These are phyloP conservation scores for Centroberyx gerrardi DNA, from an alignment of 2,797 vertebrate genomes.

Conservation along the genomic window DNA sequence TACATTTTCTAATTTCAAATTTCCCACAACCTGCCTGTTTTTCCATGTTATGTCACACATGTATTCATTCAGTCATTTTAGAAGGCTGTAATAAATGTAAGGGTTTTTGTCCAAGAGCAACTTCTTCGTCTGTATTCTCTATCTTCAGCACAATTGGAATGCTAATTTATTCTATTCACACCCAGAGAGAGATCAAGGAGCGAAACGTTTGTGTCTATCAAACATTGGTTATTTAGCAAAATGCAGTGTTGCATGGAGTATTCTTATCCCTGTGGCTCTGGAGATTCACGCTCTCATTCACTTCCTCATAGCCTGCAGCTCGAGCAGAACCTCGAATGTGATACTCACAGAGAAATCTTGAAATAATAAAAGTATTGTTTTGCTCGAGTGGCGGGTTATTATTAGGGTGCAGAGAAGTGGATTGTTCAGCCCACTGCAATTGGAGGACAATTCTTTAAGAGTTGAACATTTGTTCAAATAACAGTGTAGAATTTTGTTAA, in stretches of 20 bases:
- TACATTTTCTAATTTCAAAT: too few species aligned
- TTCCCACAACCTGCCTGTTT: slow-evolving; percentile 14
- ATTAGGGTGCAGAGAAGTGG: slow-evolving; percentile 53
- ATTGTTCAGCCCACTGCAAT: slow-evolving; percentile 45
- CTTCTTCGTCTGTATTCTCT: slow-evolving; percentile 42
- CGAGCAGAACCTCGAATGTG: slow-evolving; percentile 62
- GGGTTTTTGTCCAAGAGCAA: slow-evolving; percentile 38
- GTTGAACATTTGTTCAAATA: slow-evolving; percentile 57
- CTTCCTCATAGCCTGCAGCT: slow-evolving; percentile 64
- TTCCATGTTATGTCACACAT: slow-evolving; percentile 28
- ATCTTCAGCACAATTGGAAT: slow-evolving; percentile 64
- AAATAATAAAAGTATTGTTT: slow-evolving; percentile 73
- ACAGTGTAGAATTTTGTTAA: slow-evolving; percentile 45
- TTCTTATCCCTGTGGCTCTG: slow-evolving; percentile 74
- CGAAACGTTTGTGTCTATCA: slow-evolving; percentile 77
- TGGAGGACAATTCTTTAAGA: slow-evolving; percentile 44
- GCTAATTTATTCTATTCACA: slow-evolving; percentile 79
- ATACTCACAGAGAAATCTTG: slow-evolving; percentile 68
- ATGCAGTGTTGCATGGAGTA: slow-evolving; percentile 74
- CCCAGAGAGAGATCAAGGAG: slow-evolving; percentile 66
- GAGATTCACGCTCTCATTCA: slow-evolving; percentile 73
- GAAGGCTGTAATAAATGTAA: slow-evolving; percentile 52
- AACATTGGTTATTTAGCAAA: slow-evolving; percentile 80
- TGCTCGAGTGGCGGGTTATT: slow-evolving; percentile 66
- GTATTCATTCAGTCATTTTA: slow-evolving; percentile 33